Evolutionary conservation across 2,113 vertebrate species (phyloP), one percentile per base, ranked within the genome.

Genomic region (Tringa solitaria): DNA sequence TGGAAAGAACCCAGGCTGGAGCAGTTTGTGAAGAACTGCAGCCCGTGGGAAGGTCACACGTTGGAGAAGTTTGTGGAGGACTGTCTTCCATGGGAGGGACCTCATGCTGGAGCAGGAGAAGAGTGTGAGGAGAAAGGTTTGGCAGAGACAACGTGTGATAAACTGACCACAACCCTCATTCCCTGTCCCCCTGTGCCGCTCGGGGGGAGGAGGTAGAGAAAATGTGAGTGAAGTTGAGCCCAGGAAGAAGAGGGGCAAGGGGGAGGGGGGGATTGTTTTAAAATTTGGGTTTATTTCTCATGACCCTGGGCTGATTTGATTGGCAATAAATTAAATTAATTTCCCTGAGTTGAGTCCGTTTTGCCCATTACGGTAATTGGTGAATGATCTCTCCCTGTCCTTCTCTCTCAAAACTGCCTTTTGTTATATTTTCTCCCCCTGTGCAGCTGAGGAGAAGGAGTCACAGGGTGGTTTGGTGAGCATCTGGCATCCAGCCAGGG

Each of bases 121-220:
- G 35, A 39, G 23, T 14, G 11, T n/a, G 75, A 79, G 30, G 43
- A 59, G 30, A 17, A 64, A 64, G 61, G 27, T 41, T 9, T 4
- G 19, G 27, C 39, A 64, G 61, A 30, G 28, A 20, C 37, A 41
- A 24, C 3, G 2, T 46, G 24, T 53, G 37, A n/a, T 53, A 14
- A 60, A 65, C 63, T 65, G 63, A 65, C 19, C 63, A 65, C 63
- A 65, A 46, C 24, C 28, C 45, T 18, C 37, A n/a, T 26, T 51
- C 39, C 13, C n/a, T 1, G 1, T 54, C 16, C 13, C 51, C 14
- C 24, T 60, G 45, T 1, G 4, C 51, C 4, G 1, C 46, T n/a
- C 1, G 2, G 9, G 9, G 10, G 41, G 20, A 59, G 32, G 14
- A 87, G 18, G 5, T 17, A 46, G 56, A 87, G 48, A 60, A 68